Evolutionary conservation across 2,113 vertebrate genomes (phyloP), one percentile per base, ranked within the genome.

Genomic region (Limanda limanda): DNA sequence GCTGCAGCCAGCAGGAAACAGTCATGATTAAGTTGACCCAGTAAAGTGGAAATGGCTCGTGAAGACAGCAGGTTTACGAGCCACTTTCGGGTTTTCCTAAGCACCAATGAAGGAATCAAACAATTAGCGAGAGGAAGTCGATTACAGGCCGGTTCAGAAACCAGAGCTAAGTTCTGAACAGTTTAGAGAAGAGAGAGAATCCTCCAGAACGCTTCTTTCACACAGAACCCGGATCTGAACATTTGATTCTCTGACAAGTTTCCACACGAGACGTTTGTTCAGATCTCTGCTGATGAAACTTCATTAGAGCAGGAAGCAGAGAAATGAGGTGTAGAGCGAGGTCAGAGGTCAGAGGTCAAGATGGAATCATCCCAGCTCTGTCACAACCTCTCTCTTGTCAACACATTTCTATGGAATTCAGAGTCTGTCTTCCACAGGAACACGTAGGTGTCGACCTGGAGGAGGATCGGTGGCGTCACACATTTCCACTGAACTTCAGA

Each of bases 1-100:
- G 68, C 2, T 37, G 54, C 58, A 74, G 62, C 79, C 63, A 76
- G 45, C 11, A 47, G 62, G 68, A 68, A 58, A 18, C 24, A 48
- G 75, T 1, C 37, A 40, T 35, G 58, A 76, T 76, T 68, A 69
- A 69, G 25, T 15, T n/a, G 31, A 63, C 7, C 24, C 35, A 78
- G 27, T 71, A 65, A 67, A 57, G 74, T 0, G 17, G 37, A 51
- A 54, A 21, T 40, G 57, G 48, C 48, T 56, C 6, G 20, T 58
- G 51, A 45, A 68, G 69, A 69, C 18, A n/a, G 58, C 18, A 58
- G 17, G 40, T 59, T 56, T 47, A 52, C 18, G 13, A 21, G 48
- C 62, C 40, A 24, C 7, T 62, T 71, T 42, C 52, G 24, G 18
- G 37, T 40, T n/a, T 45, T 27, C 13, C 5, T 11, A 18, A 56